phyloP scores from a whole-genome alignment of 2,113 vertebrate genomes.

The Thymallus thymallus region DNA sequence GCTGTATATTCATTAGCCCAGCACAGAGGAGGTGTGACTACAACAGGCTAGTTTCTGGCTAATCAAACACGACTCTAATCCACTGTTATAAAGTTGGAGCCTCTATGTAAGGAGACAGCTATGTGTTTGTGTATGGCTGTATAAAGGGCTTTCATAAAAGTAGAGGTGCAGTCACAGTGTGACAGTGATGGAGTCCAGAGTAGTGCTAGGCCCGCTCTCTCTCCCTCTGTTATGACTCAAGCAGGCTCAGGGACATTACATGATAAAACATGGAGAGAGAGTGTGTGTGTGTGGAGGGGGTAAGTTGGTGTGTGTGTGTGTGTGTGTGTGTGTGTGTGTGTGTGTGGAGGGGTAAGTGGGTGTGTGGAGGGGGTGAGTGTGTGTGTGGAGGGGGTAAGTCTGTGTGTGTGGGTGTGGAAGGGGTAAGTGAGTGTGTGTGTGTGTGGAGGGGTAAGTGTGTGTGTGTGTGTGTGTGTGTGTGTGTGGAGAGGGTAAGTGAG shows the following conservation, averaged over 20 bases:
- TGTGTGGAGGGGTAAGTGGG: no score
- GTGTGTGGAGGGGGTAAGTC: no score
- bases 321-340: no score
- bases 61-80: not conserved
- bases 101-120: conserved; percentile 14
- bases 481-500: no score
- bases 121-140: conserved; percentile 30
- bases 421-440: no score
- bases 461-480: not conserved
- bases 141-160: conserved; percentile 41
- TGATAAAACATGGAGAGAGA: not conserved
- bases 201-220: not conserved
- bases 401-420: no score
- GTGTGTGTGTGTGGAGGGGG: not conserved
- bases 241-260: conserved; percentile 2
- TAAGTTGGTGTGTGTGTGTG: no score
- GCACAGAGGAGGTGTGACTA: no score
- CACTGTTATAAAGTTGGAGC: not conserved
- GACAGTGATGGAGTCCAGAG: conserved; percentile 68
- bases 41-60: not conserved
- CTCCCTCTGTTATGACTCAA: conserved; percentile 46
- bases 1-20: no score
- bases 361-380: no score
- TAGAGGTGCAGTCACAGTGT: conserved; percentile 40
- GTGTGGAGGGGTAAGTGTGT: not conserved